Evolutionary conservation across 2,113 vertebrate genomes (phyloP).

Genomic region (Dicrurus megarhynchus): DNA sequence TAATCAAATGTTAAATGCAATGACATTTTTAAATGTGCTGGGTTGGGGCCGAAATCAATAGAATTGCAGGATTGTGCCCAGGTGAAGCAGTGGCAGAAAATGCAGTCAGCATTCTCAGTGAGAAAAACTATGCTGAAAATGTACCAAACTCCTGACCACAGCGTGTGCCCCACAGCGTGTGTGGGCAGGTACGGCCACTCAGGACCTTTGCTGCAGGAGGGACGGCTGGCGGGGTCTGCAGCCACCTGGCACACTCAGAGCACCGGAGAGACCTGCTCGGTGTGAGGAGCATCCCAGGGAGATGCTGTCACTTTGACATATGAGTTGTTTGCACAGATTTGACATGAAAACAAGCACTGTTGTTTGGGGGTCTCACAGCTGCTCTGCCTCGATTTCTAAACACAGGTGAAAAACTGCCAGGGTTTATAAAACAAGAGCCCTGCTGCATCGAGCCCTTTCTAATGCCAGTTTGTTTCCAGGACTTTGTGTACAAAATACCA

Average conservation of each 20-base stretch:
- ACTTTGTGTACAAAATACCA: not conserved
- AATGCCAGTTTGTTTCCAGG: not conserved
- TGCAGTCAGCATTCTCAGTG: not conserved
- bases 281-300: not conserved
- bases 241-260: not conserved
- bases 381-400: not conserved
- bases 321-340: not conserved
- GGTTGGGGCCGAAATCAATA: not conserved
- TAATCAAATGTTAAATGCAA: not conserved
- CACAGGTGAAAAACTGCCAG: not conserved
- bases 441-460: accelerated
- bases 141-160: no score
- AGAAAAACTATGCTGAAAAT: not conserved
- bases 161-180: accelerated
- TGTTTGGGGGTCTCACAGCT: not conserved
- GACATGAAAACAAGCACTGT: not conserved
- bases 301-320: not conserved
- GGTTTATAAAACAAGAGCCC: not conserved
- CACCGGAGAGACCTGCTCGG: accelerated
- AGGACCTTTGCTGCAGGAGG: not conserved
- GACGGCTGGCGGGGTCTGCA: accelerated
- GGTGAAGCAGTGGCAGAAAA: not conserved
- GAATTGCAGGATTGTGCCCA: not conserved
- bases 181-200: accelerated
- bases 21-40: not conserved